Base-by-base conservation (phyloP, 2,797 vertebrate genomes). In the Sciaenops ocellatus region DNA sequence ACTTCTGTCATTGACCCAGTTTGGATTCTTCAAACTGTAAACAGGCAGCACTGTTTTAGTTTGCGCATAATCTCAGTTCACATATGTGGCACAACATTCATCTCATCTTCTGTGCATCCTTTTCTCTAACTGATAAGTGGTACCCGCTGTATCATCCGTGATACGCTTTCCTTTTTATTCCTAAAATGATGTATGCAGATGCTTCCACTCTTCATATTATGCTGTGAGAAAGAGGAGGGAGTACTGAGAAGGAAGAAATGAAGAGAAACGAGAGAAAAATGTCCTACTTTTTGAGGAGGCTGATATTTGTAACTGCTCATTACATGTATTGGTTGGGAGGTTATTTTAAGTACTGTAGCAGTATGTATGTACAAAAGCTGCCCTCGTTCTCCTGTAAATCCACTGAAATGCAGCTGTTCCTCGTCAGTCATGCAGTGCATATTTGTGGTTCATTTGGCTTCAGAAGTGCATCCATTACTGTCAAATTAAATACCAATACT, bases 301-400 rank as follows among this genome's bases (percentile, higher is more conserved):
- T 81, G 68, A 76, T 82, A 76, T 86, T 83, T 86, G 66, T 76
- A 84, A 77, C 75, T 69, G 69, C 76, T 88, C 70, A 74, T 88
- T 84, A 70, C 38, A 78, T 74, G 57, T 87, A 73, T 68, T 71
- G 34, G 60, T 50, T 79, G 30, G 1, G 51, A 67, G 51, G 50
- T 79, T 89, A 87, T 87, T 87, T 88, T 82, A 69, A 77, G 72
- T 73, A 20, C 73, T 38, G 52, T 62, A 44, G 59, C 73, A 69
- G 56, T 62, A 47, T 0, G 0, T 50, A 64, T 52, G 55, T 69
- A 69, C n/a, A 69, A 82, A 85, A 47, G 54, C 59, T 68, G 70
- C 56, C 30, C 66, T 84, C 8, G 0, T 83, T 84, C 48, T 65
- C 28, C 38, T 41, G 18, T 67, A 47, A 74, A 59, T 76, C 46